These are phyloP conservation scores for Sacculina carcini DNA, from an alignment of 2,888 invertebrate genomes.

Conservation along the genomic window DNA sequence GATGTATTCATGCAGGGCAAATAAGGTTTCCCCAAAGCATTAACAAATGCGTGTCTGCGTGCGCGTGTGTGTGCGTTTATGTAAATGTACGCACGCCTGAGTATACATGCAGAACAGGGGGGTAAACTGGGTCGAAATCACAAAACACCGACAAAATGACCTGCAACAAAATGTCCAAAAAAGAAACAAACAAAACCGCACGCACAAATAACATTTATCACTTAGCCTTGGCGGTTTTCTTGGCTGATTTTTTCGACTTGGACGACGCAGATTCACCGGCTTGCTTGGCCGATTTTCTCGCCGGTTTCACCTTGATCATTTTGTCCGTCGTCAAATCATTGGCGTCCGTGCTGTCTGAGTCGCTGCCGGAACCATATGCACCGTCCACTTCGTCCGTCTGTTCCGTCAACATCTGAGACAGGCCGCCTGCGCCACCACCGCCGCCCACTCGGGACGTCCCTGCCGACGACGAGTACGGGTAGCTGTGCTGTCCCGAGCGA, in stretches of 20 bases:
- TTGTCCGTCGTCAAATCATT: constrained; percentile 39
- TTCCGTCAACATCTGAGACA: neutral
- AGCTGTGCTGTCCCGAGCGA: constrained; percentile 52
- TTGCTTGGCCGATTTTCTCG: neutral
- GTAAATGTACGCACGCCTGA: neutral
- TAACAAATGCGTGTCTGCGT: neutral
- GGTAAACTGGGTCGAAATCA: too few species aligned
- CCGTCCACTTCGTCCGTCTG: constrained; percentile 18
- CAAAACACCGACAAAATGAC: neutral
- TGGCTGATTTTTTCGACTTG: neutral
- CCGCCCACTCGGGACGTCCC: constrained; percentile 30
- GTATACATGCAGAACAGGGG: neutral
- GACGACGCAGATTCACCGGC: constrained; percentile 3
- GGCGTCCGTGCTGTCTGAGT: constrained; percentile 20
- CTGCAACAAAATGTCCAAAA: neutral
- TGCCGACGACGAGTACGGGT: constrained; percentile 44
- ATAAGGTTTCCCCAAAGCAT: too few species aligned
- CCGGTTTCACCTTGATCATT: constrained; percentile 43
- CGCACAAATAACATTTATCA: neutral
- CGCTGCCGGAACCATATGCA: constrained; percentile 22
- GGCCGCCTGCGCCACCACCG: constrained; percentile 20
- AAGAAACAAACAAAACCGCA: neutral
- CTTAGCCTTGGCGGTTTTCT: neutral
- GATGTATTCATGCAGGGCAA: too few species aligned
- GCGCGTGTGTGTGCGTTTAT: neutral